A percentile compares a stretch with the other conserved stretches of the same genome.
Conservation (phyloP, 2,113 vertebrate genomes). For the Edolisoma coerulescens region DNA sequence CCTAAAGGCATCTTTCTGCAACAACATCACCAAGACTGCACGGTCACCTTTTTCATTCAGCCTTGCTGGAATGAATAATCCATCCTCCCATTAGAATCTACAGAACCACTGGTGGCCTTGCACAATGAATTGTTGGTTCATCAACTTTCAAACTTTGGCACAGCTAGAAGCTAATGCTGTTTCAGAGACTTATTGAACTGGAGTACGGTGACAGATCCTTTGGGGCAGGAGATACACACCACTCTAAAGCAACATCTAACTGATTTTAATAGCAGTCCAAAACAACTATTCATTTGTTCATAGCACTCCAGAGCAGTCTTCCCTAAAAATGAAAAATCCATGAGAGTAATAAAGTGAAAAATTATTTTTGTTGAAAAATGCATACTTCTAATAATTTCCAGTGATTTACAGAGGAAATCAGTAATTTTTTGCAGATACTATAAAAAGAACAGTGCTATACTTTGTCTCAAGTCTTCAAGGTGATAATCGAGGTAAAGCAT, state of each 20-base stretch:
- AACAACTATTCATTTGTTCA: background rate
- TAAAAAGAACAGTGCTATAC: conserved; percentile 50
- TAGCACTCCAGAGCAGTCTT: background rate
- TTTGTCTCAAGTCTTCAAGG: conserved; percentile 54
- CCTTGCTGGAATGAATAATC: background rate
- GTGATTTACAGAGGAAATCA: conserved; percentile 64
- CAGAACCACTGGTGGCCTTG: background rate
- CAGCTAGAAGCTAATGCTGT: background rate
- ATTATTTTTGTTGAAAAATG: conserved; percentile 53
- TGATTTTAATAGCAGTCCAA: background rate
- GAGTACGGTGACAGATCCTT: background rate
- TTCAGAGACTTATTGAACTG: background rate
- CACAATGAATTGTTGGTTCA: background rate
- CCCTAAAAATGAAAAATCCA: background rate
- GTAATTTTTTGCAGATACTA: conserved; percentile 49
- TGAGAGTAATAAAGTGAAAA: background rate
- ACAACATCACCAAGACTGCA: background rate
- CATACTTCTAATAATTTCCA: conserved; percentile 18
- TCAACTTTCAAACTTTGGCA: background rate
- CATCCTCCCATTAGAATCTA: background rate
- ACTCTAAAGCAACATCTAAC: background rate
- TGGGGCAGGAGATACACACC: background rate
- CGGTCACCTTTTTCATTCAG: background rate
- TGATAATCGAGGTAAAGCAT: conserved; percentile 30
- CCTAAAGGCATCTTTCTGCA: background rate